A percentile compares a stretch with the other conserved stretches of the same genome.
phyloP scores from a whole-genome alignment of 2,797 vertebrate species.

The Tragelaphus oryx region DNA sequence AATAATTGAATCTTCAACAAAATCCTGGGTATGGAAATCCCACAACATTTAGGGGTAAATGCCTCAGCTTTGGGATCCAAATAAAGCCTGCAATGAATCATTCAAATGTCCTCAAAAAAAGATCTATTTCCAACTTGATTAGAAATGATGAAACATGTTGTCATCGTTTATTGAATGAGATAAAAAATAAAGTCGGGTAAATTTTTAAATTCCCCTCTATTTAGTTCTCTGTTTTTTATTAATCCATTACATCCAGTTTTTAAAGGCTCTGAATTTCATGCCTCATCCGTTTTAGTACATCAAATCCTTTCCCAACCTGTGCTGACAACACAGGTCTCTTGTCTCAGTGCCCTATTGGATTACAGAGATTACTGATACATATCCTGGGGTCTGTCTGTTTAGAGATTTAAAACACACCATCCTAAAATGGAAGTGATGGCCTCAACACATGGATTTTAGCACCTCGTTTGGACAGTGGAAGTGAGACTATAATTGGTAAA shows the following conservation, averaged over 20 bases:
- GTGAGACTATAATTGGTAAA: not conserved
- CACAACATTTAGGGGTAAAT: not conserved
- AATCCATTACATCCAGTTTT: not conserved
- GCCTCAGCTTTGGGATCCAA: not conserved
- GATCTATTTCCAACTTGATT: not conserved
- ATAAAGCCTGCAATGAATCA: not conserved
- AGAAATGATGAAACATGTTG: not conserved
- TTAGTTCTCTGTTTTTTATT: not conserved
- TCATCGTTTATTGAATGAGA: constrained; percentile 19
- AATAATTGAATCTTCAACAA: not conserved
- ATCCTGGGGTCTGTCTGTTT: constrained; percentile 2
- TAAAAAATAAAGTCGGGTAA: constrained; percentile 1
- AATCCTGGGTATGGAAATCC: not conserved
- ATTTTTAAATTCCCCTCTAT: constrained; percentile 3
- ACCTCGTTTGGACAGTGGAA: not conserved
- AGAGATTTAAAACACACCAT: constrained; percentile 4
- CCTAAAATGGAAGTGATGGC: not conserved
- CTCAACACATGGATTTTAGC: constrained; percentile 15
- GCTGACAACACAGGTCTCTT: constrained; percentile 32
- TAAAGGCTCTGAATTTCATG: constrained; percentile 21
- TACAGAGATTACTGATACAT: constrained; percentile 37
- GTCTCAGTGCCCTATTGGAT: not conserved
- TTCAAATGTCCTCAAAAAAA: not conserved
- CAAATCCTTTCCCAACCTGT: not conserved
- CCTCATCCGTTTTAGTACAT: constrained; percentile 2